A percentile compares a stretch with the other conserved stretches of the same genome.
Conservation (phyloP, 2,888 invertebrate genomes). For the Bellardia bayeri region DNA sequence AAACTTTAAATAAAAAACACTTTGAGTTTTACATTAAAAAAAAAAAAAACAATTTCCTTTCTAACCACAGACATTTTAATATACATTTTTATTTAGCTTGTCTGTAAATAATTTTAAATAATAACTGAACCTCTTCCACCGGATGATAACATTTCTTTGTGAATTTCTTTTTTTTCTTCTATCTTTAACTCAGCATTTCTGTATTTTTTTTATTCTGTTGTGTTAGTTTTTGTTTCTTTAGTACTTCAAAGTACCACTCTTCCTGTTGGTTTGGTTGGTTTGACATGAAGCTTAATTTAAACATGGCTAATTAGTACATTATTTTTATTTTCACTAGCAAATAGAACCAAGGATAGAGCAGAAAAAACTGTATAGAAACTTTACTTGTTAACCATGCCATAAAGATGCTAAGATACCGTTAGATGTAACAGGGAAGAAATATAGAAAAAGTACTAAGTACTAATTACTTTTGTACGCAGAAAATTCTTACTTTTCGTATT, state of each 20-base stretch:
- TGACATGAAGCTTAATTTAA: slow-evolving; percentile 52
- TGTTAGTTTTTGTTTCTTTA: slow-evolving; percentile 36
- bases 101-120: slow-evolving; percentile 13
- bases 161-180: slow-evolving; percentile 48
- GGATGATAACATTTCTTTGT: slow-evolving; percentile 64
- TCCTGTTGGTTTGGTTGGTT: slow-evolving; percentile 53
- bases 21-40: neutral
- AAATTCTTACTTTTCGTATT: no score
- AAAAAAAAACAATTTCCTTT: neutral
- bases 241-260: slow-evolving; percentile 53
- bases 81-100: neutral
- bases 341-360: slow-evolving; percentile 22
- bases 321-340: slow-evolving; percentile 55
- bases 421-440: neutral
- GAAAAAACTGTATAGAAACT: slow-evolving; percentile 9
- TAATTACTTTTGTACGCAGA: neutral
- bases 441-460: neutral
- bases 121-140: slow-evolving; percentile 12
- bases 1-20: slow-evolving; percentile 1
- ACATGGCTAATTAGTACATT: slow-evolving; percentile 71
- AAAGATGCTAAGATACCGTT: neutral
- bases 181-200: slow-evolving; percentile 34
- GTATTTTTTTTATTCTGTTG: slow-evolving; percentile 12
- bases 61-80: slow-evolving; percentile 5
- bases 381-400: slow-evolving; percentile 45